Conservation (phyloP, 2,797 vertebrate genomes). For the Erpetoichthys calabaricus region DNA sequence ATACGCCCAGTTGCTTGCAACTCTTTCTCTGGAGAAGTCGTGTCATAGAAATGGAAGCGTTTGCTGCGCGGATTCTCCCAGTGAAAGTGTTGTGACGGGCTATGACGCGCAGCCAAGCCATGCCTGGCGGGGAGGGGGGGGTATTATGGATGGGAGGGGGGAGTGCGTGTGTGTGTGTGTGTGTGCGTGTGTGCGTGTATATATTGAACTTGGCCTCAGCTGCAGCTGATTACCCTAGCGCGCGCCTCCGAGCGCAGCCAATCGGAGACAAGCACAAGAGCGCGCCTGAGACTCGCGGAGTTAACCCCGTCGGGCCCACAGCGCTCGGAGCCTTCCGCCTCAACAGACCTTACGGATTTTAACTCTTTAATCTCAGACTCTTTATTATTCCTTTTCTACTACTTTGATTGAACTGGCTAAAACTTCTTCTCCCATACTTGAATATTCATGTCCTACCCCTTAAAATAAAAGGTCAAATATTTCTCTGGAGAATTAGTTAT, state of each 20-base stretch:
- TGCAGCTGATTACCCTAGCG: constrained; percentile 28
- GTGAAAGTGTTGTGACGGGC: constrained; percentile 39
- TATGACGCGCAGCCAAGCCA: constrained; percentile 29
- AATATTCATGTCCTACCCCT: too few relatives aligned
- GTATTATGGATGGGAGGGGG: too few relatives aligned
- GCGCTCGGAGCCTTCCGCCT: neutral
- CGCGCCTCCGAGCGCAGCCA: constrained; percentile 29
- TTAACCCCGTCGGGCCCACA: constrained; percentile 29
- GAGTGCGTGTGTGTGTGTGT: too few relatives aligned
- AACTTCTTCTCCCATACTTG: too few relatives aligned
- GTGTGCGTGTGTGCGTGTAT: too few relatives aligned
- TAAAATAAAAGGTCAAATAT: too few relatives aligned
- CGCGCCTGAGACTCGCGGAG: constrained; percentile 27
- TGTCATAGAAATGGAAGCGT: constrained; percentile 16
- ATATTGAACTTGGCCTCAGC: constrained; percentile 24
- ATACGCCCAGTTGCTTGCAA: constrained; percentile 6
- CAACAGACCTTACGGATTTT: too few relatives aligned
- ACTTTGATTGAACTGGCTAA: too few relatives aligned
- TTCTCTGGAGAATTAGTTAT: too few relatives aligned
- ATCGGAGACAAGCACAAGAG: constrained; percentile 25
- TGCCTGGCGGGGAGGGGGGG: constrained; percentile 24
- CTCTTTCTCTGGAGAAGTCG: constrained; percentile 18
- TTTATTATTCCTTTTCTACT: too few relatives aligned
- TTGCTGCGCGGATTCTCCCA: constrained; percentile 25
- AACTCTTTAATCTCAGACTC: too few relatives aligned